Evolutionary conservation across 92 coral and sea anemone species (phyloP).

Genomic region (Actinostola sp.): DNA sequence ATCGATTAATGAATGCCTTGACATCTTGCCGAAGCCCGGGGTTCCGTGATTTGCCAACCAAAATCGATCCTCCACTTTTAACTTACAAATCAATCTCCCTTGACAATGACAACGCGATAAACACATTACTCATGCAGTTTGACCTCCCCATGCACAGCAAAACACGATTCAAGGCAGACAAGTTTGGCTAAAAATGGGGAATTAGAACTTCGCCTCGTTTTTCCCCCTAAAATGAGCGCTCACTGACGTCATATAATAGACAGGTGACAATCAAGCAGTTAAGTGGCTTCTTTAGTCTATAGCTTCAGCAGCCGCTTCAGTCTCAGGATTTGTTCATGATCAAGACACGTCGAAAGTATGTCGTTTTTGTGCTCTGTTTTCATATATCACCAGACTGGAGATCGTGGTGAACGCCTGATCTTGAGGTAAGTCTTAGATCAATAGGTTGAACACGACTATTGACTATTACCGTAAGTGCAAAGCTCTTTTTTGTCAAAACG

Average conservation of each 20-base stretch:
- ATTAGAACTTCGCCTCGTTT: background rate
- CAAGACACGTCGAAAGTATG: too few species aligned
- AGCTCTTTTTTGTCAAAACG: too few species aligned
- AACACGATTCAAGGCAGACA: background rate
- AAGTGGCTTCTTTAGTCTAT: slow-evolving; percentile 2
- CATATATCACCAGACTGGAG: too few species aligned
- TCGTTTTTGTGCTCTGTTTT: too few species aligned
- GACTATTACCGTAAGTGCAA: too few species aligned
- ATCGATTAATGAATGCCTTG: slow-evolving; percentile 2
- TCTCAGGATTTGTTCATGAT: background rate
- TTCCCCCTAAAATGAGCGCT: background rate
- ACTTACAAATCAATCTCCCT: background rate
- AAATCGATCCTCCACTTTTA: background rate
- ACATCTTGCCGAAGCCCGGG: background rate
- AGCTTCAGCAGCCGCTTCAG: background rate
- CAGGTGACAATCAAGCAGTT: slow-evolving; percentile 15
- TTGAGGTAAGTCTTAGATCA: too few species aligned
- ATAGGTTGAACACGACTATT: too few species aligned
- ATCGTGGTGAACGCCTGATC: too few species aligned
- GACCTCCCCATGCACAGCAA: too few species aligned
- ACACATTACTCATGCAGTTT: background rate
- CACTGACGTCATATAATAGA: slow-evolving; percentile 18
- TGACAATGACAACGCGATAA: background rate
- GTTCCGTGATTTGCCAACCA: background rate
- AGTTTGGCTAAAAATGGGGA: background rate